A percentile compares a stretch with the other conserved stretches of the same genome.
Evolutionary conservation across 2,797 vertebrate species (phyloP).

Genomic region (Anabacerthia variegaticeps): DNA sequence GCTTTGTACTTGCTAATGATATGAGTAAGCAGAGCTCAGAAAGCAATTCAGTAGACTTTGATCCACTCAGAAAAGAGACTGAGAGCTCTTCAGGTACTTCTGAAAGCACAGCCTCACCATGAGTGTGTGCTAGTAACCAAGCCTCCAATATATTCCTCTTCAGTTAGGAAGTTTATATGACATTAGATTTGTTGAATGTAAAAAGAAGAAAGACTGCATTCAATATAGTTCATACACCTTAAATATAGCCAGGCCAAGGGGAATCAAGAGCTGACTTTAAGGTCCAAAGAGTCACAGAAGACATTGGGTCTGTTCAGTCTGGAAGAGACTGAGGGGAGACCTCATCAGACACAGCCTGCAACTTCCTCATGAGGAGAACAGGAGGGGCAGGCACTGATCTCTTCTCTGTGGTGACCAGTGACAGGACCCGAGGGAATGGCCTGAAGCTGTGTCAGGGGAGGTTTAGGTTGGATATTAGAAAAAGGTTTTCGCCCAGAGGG

Average conservation of each 20-base stretch:
- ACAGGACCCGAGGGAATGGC: not conserved
- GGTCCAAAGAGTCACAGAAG: not conserved
- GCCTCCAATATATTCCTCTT: not conserved
- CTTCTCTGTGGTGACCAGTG: not conserved
- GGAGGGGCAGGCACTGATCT: too few relatives aligned
- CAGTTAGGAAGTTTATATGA: not conserved
- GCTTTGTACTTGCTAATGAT: conserved; percentile 71
- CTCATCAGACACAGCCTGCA: not conserved
- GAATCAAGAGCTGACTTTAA: not conserved
- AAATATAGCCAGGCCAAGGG: not conserved
- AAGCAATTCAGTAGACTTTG: not conserved
- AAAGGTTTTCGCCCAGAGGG: not conserved
- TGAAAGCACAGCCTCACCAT: not conserved
- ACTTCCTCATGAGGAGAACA: not conserved
- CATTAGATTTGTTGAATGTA: not conserved
- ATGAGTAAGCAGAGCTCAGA: conserved; percentile 61
- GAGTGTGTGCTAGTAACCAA: not conserved
- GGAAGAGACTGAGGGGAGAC: not conserved
- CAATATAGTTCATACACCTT: not conserved
- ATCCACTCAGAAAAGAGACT: not conserved
- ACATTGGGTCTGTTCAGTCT: not conserved
- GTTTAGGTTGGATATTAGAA: not conserved
- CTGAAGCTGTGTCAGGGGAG: not conserved
- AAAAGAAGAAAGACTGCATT: not conserved
- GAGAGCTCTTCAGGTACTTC: conserved; percentile 44